Evolutionary conservation across 2,113 vertebrate genomes (phyloP).

Genomic region (Peucedramus taeniatus): DNA sequence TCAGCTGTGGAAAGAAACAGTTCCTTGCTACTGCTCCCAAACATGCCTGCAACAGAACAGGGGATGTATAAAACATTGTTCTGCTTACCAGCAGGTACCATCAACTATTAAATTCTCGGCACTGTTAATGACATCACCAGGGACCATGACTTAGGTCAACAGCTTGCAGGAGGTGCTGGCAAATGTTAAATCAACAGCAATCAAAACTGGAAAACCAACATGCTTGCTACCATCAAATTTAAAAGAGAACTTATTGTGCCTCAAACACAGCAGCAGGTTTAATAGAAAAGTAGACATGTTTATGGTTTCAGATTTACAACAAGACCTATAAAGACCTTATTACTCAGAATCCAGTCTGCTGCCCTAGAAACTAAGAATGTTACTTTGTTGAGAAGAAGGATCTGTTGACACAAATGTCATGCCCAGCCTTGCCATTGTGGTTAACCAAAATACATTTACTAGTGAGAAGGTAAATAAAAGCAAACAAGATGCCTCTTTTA

Average conservation of each 20-base stretch:
- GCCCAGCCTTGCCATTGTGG: conserved; percentile 77
- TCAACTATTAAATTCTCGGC: conserved; percentile 67
- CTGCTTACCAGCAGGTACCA: conserved; percentile 63
- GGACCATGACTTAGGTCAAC: conserved; percentile 74
- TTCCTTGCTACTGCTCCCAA: conserved; percentile 32
- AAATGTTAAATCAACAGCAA: conserved; percentile 73
- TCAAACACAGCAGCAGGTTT: conserved; percentile 72
- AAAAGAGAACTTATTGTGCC: conserved; percentile 76
- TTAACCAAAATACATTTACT: conserved; percentile 80
- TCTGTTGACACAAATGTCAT: conserved; percentile 78
- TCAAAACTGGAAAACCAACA: conserved; percentile 71
- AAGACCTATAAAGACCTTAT: conserved; percentile 80
- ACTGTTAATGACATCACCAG: conserved; percentile 73
- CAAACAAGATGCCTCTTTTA: conserved; percentile 79
- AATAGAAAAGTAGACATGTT: conserved; percentile 78
- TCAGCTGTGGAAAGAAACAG: background rate
- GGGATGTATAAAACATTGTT: conserved; percentile 42
- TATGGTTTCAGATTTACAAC: conserved; percentile 81
- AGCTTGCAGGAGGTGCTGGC: conserved; percentile 69
- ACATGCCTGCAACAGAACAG: conserved; percentile 2
- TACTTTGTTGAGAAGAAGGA: conserved; percentile 74
- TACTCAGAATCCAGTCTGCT: conserved; percentile 80
- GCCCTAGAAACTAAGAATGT: conserved; percentile 81
- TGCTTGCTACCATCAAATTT: conserved; percentile 63
- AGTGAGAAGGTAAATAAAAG: conserved; percentile 77